Evolutionary conservation across 2,797 vertebrate species (phyloP).

Genomic region (Potorous gilbertii): DNA sequence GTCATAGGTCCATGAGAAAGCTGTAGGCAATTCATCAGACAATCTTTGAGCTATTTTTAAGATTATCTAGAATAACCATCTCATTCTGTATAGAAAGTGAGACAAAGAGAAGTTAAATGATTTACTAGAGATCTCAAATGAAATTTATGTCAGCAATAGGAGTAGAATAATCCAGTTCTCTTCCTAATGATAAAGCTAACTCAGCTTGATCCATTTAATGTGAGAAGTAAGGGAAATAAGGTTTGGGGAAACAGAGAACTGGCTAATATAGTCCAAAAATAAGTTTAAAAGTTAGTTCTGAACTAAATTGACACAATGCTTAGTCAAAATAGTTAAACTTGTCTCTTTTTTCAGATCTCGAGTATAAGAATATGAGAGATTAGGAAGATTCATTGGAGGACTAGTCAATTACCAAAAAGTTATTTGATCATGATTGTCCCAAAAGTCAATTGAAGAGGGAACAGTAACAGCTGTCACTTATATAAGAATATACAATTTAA

Average conservation of each 20-base stretch:
- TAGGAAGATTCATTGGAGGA: background rate
- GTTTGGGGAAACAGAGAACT: conserved; percentile 12
- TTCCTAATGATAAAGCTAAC: conserved; percentile 38
- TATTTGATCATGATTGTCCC: background rate
- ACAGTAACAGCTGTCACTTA: background rate
- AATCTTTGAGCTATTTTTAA: background rate
- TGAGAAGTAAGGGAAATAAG: background rate
- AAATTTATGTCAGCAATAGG: background rate
- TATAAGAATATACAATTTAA: background rate
- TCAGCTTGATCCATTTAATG: background rate
- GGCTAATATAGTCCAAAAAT: background rate
- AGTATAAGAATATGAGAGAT: background rate
- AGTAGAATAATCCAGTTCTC: background rate
- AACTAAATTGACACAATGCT: background rate
- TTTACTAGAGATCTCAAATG: background rate
- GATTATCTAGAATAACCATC: background rate
- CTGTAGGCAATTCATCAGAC: too few relatives aligned
- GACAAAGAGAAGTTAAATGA: background rate
- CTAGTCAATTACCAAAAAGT: conserved; percentile 1
- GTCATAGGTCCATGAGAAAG: background rate
- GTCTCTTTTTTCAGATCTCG: background rate
- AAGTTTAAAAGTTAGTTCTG: conserved; percentile 27
- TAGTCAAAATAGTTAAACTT: conserved; percentile 1
- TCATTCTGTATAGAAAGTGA: conserved; percentile 37
- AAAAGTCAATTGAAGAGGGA: background rate